phyloP scores from a whole-genome alignment of 2,797 vertebrate species.

The Anableps anableps region DNA sequence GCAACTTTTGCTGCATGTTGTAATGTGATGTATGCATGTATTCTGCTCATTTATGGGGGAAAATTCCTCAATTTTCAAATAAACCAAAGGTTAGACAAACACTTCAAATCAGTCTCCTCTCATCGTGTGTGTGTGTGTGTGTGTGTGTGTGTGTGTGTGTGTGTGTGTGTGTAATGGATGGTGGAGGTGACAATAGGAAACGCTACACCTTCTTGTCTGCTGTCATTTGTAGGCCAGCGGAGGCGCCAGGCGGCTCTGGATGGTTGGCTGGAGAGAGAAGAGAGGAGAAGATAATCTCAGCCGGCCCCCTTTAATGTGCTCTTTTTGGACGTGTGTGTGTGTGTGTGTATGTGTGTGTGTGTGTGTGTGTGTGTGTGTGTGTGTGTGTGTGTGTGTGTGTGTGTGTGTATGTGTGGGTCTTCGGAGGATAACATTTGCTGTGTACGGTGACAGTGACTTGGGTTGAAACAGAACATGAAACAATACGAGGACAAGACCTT shows the following conservation, averaged over 20 bases:
- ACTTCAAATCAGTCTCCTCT: background rate
- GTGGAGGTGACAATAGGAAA: constrained; percentile 75
- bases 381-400: background rate
- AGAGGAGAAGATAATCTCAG: constrained; percentile 64
- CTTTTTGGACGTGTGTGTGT: background rate
- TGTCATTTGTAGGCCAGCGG: constrained; percentile 70
- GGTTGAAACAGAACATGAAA: background rate
- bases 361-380: background rate
- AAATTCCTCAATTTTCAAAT: background rate
- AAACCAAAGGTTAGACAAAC: background rate
- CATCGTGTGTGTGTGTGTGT: background rate
- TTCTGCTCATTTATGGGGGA: background rate
- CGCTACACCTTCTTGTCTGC: constrained; percentile 77
- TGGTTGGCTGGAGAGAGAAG: constrained; percentile 66
- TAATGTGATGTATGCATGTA: background rate
- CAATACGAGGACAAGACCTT: background rate
- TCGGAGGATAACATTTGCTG: background rate
- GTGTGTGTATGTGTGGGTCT: too few relatives aligned
- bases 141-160: constrained; percentile 22
- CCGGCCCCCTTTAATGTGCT: constrained; percentile 29
- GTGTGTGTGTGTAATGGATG: constrained; percentile 4
- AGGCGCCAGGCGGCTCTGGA: constrained; percentile 78
- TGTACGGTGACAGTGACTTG: background rate
- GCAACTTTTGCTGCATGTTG: background rate
- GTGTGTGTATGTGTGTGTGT: background rate